phyloP scores from a whole-genome alignment of 2,888 invertebrate species.

The Eupithecia exiguata region DNA sequence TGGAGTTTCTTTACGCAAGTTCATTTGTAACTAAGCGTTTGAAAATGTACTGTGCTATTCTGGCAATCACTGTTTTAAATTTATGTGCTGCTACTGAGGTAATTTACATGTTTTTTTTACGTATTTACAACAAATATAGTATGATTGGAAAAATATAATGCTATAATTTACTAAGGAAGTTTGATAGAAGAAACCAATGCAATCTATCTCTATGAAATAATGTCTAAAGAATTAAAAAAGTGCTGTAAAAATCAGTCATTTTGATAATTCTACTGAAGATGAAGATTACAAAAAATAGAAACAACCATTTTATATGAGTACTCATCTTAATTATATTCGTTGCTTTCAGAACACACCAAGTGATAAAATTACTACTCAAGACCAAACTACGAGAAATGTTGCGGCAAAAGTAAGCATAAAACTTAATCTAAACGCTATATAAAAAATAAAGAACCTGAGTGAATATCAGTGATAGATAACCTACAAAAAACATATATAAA shows the following conservation, averaged over 20 bases:
- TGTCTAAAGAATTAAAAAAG: background rate
- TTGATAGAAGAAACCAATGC: background rate
- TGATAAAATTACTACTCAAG: background rate
- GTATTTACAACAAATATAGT: background rate
- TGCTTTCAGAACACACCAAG: slow-evolving; percentile 4
- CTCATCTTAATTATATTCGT: background rate
- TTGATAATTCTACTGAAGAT: background rate
- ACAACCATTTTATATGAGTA: background rate
- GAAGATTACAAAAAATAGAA: background rate
- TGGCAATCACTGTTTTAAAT: slow-evolving; percentile 14
- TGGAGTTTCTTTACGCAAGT: background rate
- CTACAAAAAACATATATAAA: background rate
- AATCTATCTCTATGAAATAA: background rate
- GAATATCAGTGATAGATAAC: too few relatives aligned
- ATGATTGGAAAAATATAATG: background rate
- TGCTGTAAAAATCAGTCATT: background rate
- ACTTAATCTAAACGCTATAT: background rate
- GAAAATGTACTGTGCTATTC: slow-evolving; percentile 26
- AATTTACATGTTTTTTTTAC: background rate
- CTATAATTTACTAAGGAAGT: background rate
- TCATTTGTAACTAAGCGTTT: slow-evolving; percentile 19
- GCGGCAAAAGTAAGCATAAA: background rate
- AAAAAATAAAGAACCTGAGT: too few relatives aligned
- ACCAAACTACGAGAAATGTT: background rate
- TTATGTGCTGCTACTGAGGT: slow-evolving; percentile 24